These are phyloP conservation scores for Rhinichthys klamathensis DNA, from an alignment of 2,113 vertebrate species.

Conservation along the genomic window DNA sequence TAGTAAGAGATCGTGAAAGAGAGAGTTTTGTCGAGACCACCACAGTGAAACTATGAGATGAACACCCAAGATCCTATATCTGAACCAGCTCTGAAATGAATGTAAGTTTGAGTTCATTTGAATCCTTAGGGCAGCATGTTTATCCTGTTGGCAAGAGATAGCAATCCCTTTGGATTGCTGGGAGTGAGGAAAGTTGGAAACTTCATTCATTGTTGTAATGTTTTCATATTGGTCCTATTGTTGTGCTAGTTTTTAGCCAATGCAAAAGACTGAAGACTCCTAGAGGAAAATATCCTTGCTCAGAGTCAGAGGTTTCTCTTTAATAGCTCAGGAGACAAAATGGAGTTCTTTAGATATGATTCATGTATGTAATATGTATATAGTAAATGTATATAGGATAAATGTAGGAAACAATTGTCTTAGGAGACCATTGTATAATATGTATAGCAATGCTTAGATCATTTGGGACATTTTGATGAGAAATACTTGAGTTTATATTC, in stretches of 20 bases:
- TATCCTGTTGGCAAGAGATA: neutral
- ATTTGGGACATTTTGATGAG: constrained; percentile 2
- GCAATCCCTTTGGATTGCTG: neutral
- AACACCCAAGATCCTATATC: constrained; percentile 12
- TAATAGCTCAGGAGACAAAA: neutral
- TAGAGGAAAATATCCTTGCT: neutral
- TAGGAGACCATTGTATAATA: neutral
- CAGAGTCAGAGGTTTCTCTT: neutral
- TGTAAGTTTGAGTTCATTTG: constrained; percentile 49
- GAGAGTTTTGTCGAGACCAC: constrained; percentile 26
- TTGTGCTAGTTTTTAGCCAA: neutral
- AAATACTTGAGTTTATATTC: neutral
- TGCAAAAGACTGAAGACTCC: neutral
- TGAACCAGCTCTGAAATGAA: constrained; percentile 47
- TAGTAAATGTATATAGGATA: neutral
- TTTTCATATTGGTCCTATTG: neutral
- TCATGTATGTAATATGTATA: no score
- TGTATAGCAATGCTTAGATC: neutral
- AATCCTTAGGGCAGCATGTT: neutral
- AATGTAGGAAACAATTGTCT: no score
- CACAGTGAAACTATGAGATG: constrained; percentile 33
- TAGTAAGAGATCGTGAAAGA: constrained; percentile 13
- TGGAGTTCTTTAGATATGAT: neutral
- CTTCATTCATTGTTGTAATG: neutral
- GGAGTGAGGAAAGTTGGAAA: constrained; percentile 17